A percentile compares a stretch with the other conserved stretches of the same genome.
Evolutionary conservation across 1,140 invertebrate genomes (phyloP).

Genomic region (Ostrea denselamellosa): DNA sequence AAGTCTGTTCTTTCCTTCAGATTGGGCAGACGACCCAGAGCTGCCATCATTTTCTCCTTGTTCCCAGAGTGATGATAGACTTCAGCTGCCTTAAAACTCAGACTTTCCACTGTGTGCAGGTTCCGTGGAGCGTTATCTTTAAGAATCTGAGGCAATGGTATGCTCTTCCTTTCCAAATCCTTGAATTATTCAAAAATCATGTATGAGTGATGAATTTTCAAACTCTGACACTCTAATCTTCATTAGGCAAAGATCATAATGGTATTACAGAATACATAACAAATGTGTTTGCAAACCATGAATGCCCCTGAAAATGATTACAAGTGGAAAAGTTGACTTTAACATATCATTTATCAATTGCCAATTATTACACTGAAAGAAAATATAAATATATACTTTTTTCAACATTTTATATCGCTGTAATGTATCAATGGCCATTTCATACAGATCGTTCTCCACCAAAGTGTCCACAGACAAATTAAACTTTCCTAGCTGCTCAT

Average conservation of each 20-base stretch:
- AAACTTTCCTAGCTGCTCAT: slow-evolving; percentile 63
- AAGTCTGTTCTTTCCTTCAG: slow-evolving; percentile 65
- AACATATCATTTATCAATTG: neutral
- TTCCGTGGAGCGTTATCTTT: slow-evolving; percentile 59
- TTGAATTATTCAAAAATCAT: slow-evolving; percentile 42
- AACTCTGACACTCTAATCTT: neutral
- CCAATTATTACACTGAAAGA: neutral
- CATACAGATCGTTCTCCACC: slow-evolving; percentile 62
- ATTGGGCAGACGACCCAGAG: slow-evolving; percentile 61
- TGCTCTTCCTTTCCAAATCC: slow-evolving; percentile 58
- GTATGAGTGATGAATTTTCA: neutral
- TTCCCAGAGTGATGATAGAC: slow-evolving; percentile 60
- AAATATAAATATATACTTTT: slow-evolving; percentile 45
- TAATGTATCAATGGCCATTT: slow-evolving; percentile 68
- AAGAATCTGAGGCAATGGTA: slow-evolving; percentile 57
- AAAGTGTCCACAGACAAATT: slow-evolving; percentile 59
- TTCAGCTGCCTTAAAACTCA: slow-evolving; percentile 65
- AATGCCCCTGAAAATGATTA: too few relatives aligned
- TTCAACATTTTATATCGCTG: slow-evolving; percentile 56
- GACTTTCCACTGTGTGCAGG: slow-evolving; percentile 58
- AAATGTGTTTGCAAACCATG: too few relatives aligned
- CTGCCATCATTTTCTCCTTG: slow-evolving; percentile 60
- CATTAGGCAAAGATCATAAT: neutral
- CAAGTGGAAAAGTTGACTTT: too few relatives aligned
- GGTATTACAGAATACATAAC: neutral